A percentile compares a stretch with the other conserved stretches of the same genome.
Evolutionary conservation across 92 coral and sea anemone species (phyloP).

Genomic region (Umimayanthus kanabou): DNA sequence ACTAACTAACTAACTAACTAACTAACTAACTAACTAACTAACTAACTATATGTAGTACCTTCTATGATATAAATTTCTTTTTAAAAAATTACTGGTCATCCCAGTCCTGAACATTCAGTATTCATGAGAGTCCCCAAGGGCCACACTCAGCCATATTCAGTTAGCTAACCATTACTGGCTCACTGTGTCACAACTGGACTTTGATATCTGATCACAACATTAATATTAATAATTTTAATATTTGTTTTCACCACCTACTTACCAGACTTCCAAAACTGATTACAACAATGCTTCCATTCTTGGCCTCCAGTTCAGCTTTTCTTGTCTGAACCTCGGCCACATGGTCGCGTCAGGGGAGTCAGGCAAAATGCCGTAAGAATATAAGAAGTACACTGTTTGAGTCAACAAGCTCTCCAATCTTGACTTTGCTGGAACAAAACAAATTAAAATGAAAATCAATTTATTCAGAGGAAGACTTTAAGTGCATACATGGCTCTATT

Average conservation of each 20-base stretch:
- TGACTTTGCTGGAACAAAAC: slow-evolving; percentile 44
- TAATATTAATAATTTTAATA: no score
- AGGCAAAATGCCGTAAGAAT: slow-evolving; percentile 95
- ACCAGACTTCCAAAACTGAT: slow-evolving; percentile 97
- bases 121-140: no score
- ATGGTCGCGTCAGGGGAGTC: slow-evolving; percentile 99
- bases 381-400: slow-evolving; percentile 66
- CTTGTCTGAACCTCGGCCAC: slow-evolving; percentile 75
- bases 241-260: slow-evolving; percentile 8
- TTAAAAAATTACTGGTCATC: no score
- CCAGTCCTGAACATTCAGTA: neutral
- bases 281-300: slow-evolving; percentile 69
- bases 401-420: slow-evolving; percentile 64
- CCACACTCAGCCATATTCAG: no score
- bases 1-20: no score
- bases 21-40: no score
- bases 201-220: neutral
- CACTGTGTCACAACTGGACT: neutral
- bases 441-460: neutral
- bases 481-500: neutral
- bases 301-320: slow-evolving; percentile 72
- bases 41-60: no score
- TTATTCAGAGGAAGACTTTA: no score
- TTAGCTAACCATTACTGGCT: neutral
- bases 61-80: no score